Base-by-base conservation (phyloP, 1,140 invertebrate genomes). In the Leptoteleia sp. region DNA sequence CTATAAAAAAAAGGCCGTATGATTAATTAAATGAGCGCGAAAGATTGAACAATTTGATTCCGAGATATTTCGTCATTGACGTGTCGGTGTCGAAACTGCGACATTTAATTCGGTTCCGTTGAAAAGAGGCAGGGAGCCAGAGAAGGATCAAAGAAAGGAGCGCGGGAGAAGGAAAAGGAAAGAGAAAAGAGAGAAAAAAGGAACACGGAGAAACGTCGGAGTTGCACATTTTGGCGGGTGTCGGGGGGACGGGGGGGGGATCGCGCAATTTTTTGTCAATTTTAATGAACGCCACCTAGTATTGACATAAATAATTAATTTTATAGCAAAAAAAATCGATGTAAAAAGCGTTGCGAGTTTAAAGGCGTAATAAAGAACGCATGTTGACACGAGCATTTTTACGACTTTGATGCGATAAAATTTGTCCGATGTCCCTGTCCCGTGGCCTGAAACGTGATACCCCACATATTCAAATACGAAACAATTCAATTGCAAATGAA, bases 401-500 rank as follows among this genome's bases (percentile, higher is more conserved):
- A 76, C 73, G 73, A 76, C 64, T 76, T 62, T 64, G 73, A 76
- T 43, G 73, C 48, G 64, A 76, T 62, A 76, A 76, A 76, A 76
- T 76, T 62, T 76, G 29, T 29, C 12, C 72, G 72, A 52, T 35
- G 62, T 55, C 8, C 47, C 45, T 57, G 65, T 76, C 64, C 50
- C 72, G 47, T 65, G 35, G 61, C 27, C 62, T 76, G 73, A 70
- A 76, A 76, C 57, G 65, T 70, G 65, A 76, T 76, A 76, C 64
- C 64, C 57, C 73, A 70, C 73, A 70, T 77, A 77, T 71, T 65
- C 64, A 77, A 77, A 77, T 71, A 70, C 64, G 40, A 76, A 76
- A 76, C 73, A 76, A 76, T 76, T 70, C 64, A 70, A 76, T 76
- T 76, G 73, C 73, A 70, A 76, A 76, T 70, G 65, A 70, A 76